phyloP scores from a whole-genome alignment of 2,888 invertebrate genomes.

The Chydorus sphaericus region DNA sequence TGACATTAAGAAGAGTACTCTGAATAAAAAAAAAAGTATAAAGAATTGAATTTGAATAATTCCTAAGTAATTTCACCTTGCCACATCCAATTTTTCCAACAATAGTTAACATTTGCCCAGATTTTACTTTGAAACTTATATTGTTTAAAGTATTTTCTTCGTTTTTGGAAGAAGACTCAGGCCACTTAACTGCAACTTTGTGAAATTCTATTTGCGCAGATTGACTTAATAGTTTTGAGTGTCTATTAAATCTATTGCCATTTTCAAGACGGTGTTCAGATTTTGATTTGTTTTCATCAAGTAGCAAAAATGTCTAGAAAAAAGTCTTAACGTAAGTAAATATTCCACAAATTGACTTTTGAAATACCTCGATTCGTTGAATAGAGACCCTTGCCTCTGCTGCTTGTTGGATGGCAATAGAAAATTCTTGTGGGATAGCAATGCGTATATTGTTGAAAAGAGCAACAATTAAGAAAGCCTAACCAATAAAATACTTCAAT shows the following conservation, averaged over 20 bases:
- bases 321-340: too few relatives aligned
- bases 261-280: background rate
- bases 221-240: too few relatives aligned
- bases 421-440: slow-evolving; percentile 60
- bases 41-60: background rate
- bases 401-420: slow-evolving; percentile 63
- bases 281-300: background rate
- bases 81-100: slow-evolving; percentile 82
- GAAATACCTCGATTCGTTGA: slow-evolving; percentile 44
- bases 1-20: slow-evolving; percentile 22
- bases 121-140: slow-evolving; percentile 17
- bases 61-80: slow-evolving; percentile 40
- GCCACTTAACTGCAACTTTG: background rate
- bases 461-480: slow-evolving; percentile 76
- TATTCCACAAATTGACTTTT: too few relatives aligned
- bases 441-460: slow-evolving; percentile 64
- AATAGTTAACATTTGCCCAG: slow-evolving; percentile 44
- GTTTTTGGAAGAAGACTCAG: background rate
- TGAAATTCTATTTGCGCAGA: too few relatives aligned
- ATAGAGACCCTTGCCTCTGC: slow-evolving; percentile 66
- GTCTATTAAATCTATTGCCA: too few relatives aligned
- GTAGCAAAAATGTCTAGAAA: too few relatives aligned
- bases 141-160: slow-evolving; percentile 14
- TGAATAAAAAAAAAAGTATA: background rate
- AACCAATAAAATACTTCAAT: slow-evolving; percentile 27